Evolutionary conservation across 2,888 invertebrate species (phyloP), one percentile per base, ranked within the genome.

Genomic region (Hemithea aestivaria): DNA sequence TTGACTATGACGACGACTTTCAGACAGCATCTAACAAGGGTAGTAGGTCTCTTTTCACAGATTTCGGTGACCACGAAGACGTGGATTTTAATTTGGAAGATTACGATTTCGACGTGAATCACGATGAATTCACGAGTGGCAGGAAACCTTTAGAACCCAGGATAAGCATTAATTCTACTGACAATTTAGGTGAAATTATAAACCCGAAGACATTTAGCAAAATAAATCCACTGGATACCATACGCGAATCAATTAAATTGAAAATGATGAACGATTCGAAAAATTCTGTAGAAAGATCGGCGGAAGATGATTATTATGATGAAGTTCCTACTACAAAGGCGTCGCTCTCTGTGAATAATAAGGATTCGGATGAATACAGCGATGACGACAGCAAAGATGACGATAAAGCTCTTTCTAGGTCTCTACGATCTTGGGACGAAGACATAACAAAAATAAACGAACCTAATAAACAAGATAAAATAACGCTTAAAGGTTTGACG

Each of bases 91-190:
- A 72, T 53, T 37, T 83, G 7, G 66, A 71, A 6, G 84, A 85
- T 45, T 84, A 83, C 29, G 83, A 85, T 21, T 84, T 85, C 29
- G 84, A 83, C 45, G 56, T 78, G 1, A 73, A 77, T 38, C 83
- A 84, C 34, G 84, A 85, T 34, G 84, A 83, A 45, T 84, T 66
- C 11, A 42, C 54, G 1, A 65, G 75, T 1, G 63, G 76, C 49
- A 69, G 73, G 1, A 82, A 82, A 40, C 79, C 69, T 6, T 46
- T 75, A 23, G 73, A 75, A 37, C 81, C 82, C 0, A 67, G 75
- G 40, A 37, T 29, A 9, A 44, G 9, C 6, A 20, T 6, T 0
- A 46, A 42, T 20, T 21, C n/a, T 5, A 8, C 7, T 3, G 28
- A 24, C 1, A 20, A 3, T 2, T 20, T 16, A 26, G 7, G n/a